Conservation (phyloP, 2,888 invertebrate species). For the Papilio elwesi region DNA sequence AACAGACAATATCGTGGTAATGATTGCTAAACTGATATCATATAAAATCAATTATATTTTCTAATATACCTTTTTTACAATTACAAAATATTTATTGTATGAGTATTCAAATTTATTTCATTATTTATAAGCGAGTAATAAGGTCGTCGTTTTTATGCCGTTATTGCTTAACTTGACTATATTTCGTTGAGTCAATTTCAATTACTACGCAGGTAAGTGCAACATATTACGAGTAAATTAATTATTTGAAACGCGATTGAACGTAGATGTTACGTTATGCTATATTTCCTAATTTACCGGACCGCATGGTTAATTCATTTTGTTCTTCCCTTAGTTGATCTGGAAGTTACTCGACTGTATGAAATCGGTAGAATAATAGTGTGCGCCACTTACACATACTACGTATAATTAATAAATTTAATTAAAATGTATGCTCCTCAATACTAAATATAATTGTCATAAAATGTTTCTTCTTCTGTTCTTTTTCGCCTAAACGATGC, state of each 20-base stretch:
- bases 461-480: too few relatives aligned
- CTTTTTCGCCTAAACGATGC: too few relatives aligned
- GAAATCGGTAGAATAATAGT: too few relatives aligned
- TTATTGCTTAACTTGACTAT: neutral
- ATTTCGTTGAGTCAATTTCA: slow-evolving; percentile 3
- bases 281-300: too few relatives aligned
- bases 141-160: slow-evolving; percentile 1
- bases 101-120: slow-evolving; percentile 1
- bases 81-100: neutral
- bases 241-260: neutral
- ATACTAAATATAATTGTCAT: too few relatives aligned
- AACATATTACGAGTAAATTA: slow-evolving; percentile 6
- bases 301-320: too few relatives aligned
- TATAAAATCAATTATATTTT: neutral
- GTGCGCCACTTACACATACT: too few relatives aligned
- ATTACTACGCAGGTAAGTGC: neutral
- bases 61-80: neutral
- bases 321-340: too few relatives aligned
- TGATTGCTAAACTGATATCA: neutral
- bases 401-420: too few relatives aligned
- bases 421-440: too few relatives aligned
- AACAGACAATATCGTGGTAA: neutral
- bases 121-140: neutral
- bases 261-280: neutral
- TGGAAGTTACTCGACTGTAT: too few relatives aligned